A percentile compares a stretch with the other conserved stretches of the same genome.
phyloP scores from a whole-genome alignment of 2,113 vertebrate genomes.

The Peromyscus polionotus region DNA sequence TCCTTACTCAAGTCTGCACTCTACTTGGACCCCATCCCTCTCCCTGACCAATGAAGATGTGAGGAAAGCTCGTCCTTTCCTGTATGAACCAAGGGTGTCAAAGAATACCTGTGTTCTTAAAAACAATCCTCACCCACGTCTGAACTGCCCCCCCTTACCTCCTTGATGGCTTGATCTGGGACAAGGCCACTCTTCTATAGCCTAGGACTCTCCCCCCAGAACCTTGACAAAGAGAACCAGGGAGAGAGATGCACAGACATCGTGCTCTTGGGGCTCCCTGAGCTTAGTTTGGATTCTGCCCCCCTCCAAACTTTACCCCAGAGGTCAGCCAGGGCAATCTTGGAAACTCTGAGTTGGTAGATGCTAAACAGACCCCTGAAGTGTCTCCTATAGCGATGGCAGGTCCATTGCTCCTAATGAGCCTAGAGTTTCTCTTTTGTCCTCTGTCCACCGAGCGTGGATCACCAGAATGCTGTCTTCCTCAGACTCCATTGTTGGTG shows the following conservation, averaged over 20 bases:
- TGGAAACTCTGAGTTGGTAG: neutral
- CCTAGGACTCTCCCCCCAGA: neutral
- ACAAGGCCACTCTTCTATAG: neutral
- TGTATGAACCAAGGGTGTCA: neutral
- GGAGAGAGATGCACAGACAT: too few relatives aligned
- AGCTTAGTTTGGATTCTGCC: neutral
- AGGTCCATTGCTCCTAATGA: neutral
- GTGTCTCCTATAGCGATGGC: neutral
- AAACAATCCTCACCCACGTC: neutral
- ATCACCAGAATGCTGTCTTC: neutral
- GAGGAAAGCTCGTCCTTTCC: neutral
- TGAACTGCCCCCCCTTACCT: accelerated
- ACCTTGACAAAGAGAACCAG: neutral
- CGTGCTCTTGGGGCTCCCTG: neutral
- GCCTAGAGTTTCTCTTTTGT: neutral
- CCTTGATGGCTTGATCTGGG: neutral
- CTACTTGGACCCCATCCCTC: neutral
- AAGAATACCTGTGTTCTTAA: neutral
- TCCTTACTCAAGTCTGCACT: neutral
- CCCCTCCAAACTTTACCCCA: neutral
- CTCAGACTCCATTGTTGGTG: neutral
- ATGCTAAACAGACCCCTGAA: neutral
- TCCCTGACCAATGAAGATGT: neutral
- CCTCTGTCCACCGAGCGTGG: neutral
- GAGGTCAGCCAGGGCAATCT: neutral